Conservation (phyloP, 2,113 vertebrate species). For the Archilochus colubris region DNA sequence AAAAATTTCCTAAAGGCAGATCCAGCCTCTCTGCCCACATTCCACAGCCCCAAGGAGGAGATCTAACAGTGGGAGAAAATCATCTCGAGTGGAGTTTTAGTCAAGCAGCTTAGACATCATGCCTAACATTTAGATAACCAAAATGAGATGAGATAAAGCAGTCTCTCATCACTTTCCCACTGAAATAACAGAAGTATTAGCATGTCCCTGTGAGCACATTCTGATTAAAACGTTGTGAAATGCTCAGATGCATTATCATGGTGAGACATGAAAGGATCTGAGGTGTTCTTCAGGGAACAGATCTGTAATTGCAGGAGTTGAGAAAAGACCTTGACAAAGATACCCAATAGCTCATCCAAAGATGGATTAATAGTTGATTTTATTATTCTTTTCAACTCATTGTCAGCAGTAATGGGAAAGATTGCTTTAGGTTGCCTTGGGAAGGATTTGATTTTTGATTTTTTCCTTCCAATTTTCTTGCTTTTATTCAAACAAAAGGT, state of each 20-base stretch:
- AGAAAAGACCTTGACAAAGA: neutral
- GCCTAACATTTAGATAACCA: neutral
- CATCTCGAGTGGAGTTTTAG: neutral
- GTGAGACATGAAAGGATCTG: neutral
- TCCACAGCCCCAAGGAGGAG: neutral
- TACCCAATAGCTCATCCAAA: neutral
- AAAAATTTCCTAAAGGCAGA: neutral
- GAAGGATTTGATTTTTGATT: neutral
- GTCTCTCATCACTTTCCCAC: neutral
- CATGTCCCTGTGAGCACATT: neutral
- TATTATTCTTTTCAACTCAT: neutral
- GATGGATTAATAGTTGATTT: neutral
- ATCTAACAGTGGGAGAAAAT: constrained; percentile 6
- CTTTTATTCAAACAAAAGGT: neutral
- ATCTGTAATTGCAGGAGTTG: neutral
- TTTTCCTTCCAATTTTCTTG: neutral
- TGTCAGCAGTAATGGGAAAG: neutral
- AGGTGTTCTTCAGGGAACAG: neutral
- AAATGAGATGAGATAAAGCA: neutral
- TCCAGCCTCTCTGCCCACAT: neutral
- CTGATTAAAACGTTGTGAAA: neutral
- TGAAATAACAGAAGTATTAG: neutral
- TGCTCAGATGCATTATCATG: neutral
- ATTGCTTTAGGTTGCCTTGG: neutral
- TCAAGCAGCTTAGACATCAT: neutral